These are phyloP conservation scores for Lagria hirta DNA, from an alignment of 2,888 invertebrate genomes.

Conservation along the genomic window DNA sequence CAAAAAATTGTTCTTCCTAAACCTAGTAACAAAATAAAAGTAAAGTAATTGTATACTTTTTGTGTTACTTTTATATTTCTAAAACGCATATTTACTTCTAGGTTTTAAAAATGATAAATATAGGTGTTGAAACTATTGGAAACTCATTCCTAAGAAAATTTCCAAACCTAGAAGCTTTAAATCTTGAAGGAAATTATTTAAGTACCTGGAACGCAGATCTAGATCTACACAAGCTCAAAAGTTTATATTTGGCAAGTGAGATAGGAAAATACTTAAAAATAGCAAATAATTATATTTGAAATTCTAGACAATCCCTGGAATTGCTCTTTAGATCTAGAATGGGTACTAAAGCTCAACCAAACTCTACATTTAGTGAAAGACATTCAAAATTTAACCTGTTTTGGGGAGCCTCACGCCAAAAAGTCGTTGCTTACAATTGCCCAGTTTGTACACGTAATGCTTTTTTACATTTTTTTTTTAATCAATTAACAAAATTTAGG, in stretches of 20 bases:
- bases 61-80: constrained; percentile 2
- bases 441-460: constrained; percentile 62
- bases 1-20: constrained; percentile 29
- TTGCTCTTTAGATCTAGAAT: constrained; percentile 64
- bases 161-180: constrained; percentile 34
- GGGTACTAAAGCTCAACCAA: constrained; percentile 62
- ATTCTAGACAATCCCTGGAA: constrained; percentile 68
- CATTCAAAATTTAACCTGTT: constrained; percentile 62
- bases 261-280: no score
- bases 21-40: constrained; percentile 28
- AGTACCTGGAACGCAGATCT: constrained; percentile 29
- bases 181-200: constrained; percentile 35
- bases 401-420: constrained; percentile 60
- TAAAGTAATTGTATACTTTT: constrained; percentile 22
- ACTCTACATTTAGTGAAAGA: constrained; percentile 61
- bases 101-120: constrained; percentile 33
- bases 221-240: constrained; percentile 18
- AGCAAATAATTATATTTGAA: constrained; percentile 5
- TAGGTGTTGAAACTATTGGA: constrained; percentile 34
- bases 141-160: constrained; percentile 34
- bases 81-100: constrained; percentile 22
- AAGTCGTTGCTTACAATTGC: constrained; percentile 67
- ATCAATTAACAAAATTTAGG: no score
- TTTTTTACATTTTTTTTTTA: no score
- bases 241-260: constrained; percentile 31